Evolutionary conservation across 2,113 vertebrate species (phyloP).

Genomic region (Microcebus tavaratra): DNA sequence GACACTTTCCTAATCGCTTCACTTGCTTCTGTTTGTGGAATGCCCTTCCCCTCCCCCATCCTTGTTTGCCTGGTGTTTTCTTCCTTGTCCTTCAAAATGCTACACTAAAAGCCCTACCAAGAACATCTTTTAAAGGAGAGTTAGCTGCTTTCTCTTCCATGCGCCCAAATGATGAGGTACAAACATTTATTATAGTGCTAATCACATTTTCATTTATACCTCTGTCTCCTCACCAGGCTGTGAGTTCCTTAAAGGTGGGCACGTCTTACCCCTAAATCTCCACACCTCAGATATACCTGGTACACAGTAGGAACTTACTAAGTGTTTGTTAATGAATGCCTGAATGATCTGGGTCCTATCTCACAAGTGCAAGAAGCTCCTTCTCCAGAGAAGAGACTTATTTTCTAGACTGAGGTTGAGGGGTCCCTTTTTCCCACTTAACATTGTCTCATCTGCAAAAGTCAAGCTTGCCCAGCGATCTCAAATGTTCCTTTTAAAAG

Average conservation of each 20-base stretch:
- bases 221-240: neutral
- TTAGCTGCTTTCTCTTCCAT: neutral
- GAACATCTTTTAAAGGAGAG: neutral
- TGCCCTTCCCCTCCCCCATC: neutral
- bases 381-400: neutral
- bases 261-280: neutral
- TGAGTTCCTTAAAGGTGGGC: neutral
- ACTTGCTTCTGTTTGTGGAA: neutral
- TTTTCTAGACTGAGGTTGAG: neutral
- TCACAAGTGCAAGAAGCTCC: neutral
- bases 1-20: neutral
- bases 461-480: neutral
- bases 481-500: fast-evolving
- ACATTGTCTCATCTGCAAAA: neutral
- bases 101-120: neutral
- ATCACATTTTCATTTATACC: neutral
- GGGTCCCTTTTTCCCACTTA: neutral
- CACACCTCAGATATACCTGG: neutral
- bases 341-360: neutral
- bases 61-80: neutral
- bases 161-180: neutral
- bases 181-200: neutral
- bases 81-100: neutral
- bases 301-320: neutral
- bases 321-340: neutral